Base-by-base conservation (phyloP, 2,888 invertebrate species). In the Axea sp. region DNA sequence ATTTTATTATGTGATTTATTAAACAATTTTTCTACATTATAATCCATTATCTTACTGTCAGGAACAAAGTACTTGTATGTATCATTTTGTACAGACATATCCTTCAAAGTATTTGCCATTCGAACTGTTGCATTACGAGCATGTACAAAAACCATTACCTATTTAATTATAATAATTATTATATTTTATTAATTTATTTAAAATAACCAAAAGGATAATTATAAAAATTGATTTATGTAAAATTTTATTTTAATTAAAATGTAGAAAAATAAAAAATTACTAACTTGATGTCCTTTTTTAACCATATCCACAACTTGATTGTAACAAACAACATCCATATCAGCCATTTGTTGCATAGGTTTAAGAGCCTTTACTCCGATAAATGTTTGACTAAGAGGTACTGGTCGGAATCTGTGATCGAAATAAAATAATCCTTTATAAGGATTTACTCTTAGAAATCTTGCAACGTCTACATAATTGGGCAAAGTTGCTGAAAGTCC, bases 101-200 rank as follows among this genome's bases (percentile, higher is more conserved):
- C 97, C 68, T 94, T 92, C 1, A 99, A 87, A 1, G 93, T 91
- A 80, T 93, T 93, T 0, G 98, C 99, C 0, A 96, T 96, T 55
- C 94, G 91, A 22, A 95, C 93, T 0, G 99, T 99, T 5, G 97
- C 96, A 89, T 98, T 99, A 15, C 99, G 91, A 0, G 99, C 97
- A 88, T 99, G 99, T 0, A 99, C 99, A 88, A 99, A 99, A 0
- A 99, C 96, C 96, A 99, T 97, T 0, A 96, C 92, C 90, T 91
- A 7, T n/a, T 8, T 3, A 19, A 19, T 41, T 22, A 37, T 7
- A 37, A 9, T 30, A 17, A 45, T 30, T 0, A 33, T 17, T n/a
- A n/a, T n/a, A n/a, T n/a, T n/a, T n/a, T n/a, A n/a, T n/a, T n/a
- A n/a, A n/a, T n/a, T n/a, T n/a, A n/a, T n/a, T n/a, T n/a, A n/a